Evolutionary conservation across 2,113 vertebrate genomes (phyloP).

Genomic region (Candoia aspera): DNA sequence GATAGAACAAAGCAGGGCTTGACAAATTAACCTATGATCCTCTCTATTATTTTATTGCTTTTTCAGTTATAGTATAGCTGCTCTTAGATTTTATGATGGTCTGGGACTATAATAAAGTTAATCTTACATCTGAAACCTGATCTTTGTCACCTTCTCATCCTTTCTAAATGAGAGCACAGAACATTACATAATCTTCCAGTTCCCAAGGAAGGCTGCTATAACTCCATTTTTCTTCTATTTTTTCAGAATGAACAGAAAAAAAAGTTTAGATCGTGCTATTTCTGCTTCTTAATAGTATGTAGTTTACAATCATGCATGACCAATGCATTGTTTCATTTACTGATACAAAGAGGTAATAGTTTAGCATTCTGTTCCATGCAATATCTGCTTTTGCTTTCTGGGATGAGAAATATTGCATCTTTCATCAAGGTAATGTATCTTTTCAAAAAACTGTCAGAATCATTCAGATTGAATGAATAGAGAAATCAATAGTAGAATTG

Average conservation of each 20-base stretch:
- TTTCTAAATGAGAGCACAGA: not conserved
- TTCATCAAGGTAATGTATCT: slow-evolving; percentile 64
- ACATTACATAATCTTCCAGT: no score
- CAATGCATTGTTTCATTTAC: not conserved
- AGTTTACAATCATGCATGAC: not conserved
- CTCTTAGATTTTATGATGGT: not conserved
- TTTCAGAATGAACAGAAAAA: not conserved
- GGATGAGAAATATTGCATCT: slow-evolving; percentile 55
- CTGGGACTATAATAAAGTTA: not conserved
- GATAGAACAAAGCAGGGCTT: not conserved
- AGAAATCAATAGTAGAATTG: slow-evolving; percentile 66
- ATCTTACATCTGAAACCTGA: not conserved
- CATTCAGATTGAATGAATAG: slow-evolving; percentile 62
- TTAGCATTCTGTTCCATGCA: slow-evolving; percentile 52
- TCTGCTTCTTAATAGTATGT: slow-evolving; percentile 7
- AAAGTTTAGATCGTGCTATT: not conserved
- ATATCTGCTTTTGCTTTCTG: slow-evolving; percentile 48
- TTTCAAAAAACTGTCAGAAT: slow-evolving; percentile 62
- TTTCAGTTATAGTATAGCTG: not conserved
- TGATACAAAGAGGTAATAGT: not conserved
- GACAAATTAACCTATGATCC: not conserved
- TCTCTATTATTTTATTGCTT: not conserved
- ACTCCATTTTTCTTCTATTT: no score
- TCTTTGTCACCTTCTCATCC: not conserved
- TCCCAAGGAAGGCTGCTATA: no score